Evolutionary conservation across 2,797 vertebrate genomes (phyloP), one percentile per base, ranked within the genome.

Genomic region (Spinibarbus caldwelli): DNA sequence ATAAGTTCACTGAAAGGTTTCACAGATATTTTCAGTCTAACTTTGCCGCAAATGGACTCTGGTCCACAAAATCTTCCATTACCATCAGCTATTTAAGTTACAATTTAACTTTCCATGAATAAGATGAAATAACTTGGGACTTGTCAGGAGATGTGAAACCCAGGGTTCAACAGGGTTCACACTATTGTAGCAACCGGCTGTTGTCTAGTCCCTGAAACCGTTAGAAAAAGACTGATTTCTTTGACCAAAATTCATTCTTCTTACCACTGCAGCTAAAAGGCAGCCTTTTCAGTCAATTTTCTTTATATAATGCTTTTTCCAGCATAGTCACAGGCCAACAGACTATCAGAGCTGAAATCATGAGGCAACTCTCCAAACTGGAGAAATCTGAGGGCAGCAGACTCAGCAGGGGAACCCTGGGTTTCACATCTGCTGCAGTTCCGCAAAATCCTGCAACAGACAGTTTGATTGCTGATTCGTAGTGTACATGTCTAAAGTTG

Each of bases 301-400:
- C 59, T 77, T 77, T 77, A 66, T 66, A 66, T n/a, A 6, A 29
- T 41, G 82, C 34, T 52, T 54, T 75, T 77, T 38, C n/a, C 15
- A 26, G 17, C 57, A 59, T 59, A 59, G n/a, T 26, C 57, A 26
- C n/a, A 59, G 57, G 57, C 57, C 57, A 59, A 59, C 23, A 59
- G n/a, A 59, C 14, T 52, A 77, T n/a, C 57, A 68, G 45, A 77
- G 83, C 47, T 78, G 49, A 84, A 78, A 57, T 57, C 64, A 84
- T 78, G n/a, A 78, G 62, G 62, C 73, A 78, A 70, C 64, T 78
- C 47, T 84, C 47, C 36, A 84, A 84, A 70, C 47, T 57, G 26
- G 34, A 78, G 62, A 78, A 77, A 78, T 47, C 45, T 41, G 14
- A 78, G 62, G 62, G 47, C n/a, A 78, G 75, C 49, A 78, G 49